A percentile compares a stretch with the other conserved stretches of the same genome.
Conservation (phyloP, 2,797 vertebrate genomes). For the Falco cherrug region DNA sequence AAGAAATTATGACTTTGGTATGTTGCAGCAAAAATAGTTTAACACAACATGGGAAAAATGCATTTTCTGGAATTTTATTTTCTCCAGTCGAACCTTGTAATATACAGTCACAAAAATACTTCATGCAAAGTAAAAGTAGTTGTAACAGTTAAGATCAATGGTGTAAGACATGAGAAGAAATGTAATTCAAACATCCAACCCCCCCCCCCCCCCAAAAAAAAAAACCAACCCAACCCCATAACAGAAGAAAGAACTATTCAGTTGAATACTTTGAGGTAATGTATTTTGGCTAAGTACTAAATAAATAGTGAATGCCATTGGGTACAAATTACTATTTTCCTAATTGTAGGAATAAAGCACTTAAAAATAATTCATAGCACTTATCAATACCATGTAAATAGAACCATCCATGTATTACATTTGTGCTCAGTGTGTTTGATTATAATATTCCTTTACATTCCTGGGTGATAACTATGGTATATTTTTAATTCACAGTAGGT, state of each 20-base stretch:
- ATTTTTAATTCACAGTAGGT: background rate
- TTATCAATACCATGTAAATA: background rate
- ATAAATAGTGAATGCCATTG: background rate
- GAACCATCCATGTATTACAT: background rate
- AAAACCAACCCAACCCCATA: fast-evolving
- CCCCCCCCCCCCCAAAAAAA: background rate
- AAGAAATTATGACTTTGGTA: conserved; percentile 20
- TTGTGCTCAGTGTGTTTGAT: background rate
- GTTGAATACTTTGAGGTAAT: background rate
- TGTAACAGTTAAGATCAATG: background rate
- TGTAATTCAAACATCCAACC: background rate
- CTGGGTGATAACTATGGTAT: background rate
- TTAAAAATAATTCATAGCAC: background rate
- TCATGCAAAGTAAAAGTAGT: background rate
- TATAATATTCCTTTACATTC: background rate
- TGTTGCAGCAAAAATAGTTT: conserved; percentile 50
- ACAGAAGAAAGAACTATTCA: background rate
- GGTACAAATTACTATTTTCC: background rate
- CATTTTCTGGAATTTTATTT: conserved; percentile 25
- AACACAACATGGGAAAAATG: background rate
- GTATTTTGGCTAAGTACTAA: background rate
- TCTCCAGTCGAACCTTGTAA: background rate
- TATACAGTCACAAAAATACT: background rate
- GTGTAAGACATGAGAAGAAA: background rate
- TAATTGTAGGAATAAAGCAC: background rate